These are phyloP conservation scores for Eclectus roratus DNA, from an alignment of 2,113 vertebrate genomes.

Conservation along the genomic window DNA sequence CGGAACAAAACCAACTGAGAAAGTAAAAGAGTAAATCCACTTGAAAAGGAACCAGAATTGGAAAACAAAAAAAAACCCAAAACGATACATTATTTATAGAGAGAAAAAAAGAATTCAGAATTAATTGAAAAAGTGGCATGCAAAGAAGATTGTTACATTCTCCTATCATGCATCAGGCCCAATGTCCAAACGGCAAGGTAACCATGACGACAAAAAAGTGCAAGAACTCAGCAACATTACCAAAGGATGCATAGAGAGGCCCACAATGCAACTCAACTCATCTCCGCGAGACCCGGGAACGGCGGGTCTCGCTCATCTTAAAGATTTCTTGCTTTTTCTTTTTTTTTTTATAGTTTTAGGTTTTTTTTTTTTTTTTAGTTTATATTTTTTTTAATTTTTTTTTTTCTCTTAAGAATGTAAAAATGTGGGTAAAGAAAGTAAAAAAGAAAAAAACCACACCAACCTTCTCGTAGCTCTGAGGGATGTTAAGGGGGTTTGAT, in stretches of 20 bases:
- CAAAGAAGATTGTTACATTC: conserved; percentile 92
- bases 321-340: conserved; percentile 74
- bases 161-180: conserved; percentile 95
- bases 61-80: background rate
- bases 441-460: conserved; percentile 99
- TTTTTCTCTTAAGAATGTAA: conserved; percentile 79
- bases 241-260: conserved; percentile 96
- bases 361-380: background rate
- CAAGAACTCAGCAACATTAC: conserved; percentile 97
- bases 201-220: conserved; percentile 91
- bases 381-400: background rate
- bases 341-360: background rate
- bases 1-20: conserved; percentile 26
- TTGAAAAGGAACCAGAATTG: background rate
- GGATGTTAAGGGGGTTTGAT: conserved; percentile 99
- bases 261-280: conserved; percentile 93
- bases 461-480: conserved; percentile 99
- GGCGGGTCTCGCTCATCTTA: conserved; percentile 79
- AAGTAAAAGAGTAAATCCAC: conserved; percentile 45
- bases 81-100: conserved; percentile 1
- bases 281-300: conserved; percentile 84
- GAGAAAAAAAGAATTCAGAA: conserved; percentile 16
- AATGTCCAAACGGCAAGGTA: conserved; percentile 86
- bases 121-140: conserved; percentile 84
- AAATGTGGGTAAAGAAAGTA: conserved; percentile 99